Percentiles rank a stretch among this genome's conserved stretches.
phyloP scores from a whole-genome alignment of 2,888 invertebrate species.

The Cacoxenus indagator region DNA sequence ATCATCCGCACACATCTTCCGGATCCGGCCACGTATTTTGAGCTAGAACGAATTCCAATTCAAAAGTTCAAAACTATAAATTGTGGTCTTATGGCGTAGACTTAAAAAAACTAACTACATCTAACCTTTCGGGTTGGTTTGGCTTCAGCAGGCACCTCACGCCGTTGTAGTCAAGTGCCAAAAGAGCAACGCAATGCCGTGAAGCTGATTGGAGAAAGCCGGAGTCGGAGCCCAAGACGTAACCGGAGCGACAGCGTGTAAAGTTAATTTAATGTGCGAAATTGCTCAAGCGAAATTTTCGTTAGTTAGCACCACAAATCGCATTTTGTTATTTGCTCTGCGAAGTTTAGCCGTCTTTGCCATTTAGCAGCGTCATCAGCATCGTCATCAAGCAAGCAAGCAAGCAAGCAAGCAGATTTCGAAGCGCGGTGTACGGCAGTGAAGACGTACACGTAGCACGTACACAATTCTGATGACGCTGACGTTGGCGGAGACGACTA shows the following conservation, averaged over 20 bases:
- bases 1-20: background rate
- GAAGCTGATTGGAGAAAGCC: no score
- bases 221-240: background rate
- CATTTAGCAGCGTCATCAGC: background rate
- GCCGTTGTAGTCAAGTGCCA: background rate
- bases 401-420: background rate
- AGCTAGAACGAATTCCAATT: background rate
- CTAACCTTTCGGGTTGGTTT: no score
- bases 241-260: background rate
- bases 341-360: slow-evolving; percentile 3
- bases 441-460: no score
- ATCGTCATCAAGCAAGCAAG: background rate
- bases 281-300: slow-evolving; percentile 19
- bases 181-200: background rate
- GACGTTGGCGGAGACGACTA: background rate
- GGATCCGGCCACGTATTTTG: background rate
- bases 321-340: slow-evolving; percentile 14
- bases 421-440: no score
- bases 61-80: background rate
- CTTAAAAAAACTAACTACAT: background rate
- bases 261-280: slow-evolving; percentile 12
- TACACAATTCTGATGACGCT: no score
- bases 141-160: no score
- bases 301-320: slow-evolving; percentile 19
- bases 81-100: background rate